Evolutionary conservation across 23 tunicate species (phyloP).

Genomic region (Ciona savignyi): DNA sequence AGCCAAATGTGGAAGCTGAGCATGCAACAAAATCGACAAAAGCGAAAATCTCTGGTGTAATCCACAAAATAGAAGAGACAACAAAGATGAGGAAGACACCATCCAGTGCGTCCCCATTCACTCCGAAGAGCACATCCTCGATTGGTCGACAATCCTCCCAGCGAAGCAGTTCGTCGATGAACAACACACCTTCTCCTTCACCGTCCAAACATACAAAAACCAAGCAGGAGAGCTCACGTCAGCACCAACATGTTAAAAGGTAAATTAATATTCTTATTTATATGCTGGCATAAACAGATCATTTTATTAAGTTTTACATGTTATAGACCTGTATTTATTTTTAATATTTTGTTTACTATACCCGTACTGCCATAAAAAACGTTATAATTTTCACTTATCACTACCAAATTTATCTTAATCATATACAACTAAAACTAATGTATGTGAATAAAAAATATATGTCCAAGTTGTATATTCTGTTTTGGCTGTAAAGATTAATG

Average conservation of each 20-base stretch:
- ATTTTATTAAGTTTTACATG: background rate
- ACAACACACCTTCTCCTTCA: conserved; percentile 39
- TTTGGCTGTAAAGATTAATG: no score
- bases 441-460: no score
- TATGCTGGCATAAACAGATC: no score
- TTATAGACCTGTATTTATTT: no score
- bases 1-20: background rate
- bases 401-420: no score
- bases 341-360: no score
- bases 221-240: background rate
- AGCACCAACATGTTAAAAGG: background rate
- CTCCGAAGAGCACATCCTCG: conserved; percentile 42
- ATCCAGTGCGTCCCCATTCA: conserved; percentile 27
- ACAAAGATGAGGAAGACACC: conserved; percentile 15
- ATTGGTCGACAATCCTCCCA: conserved; percentile 32
- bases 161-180: conserved; percentile 30
- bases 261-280: no score
- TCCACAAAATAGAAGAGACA: background rate
- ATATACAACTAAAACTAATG: no score
- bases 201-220: background rate
- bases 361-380: no score
- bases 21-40: background rate
- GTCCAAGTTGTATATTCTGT: no score
- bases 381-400: no score
- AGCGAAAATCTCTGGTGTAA: no score